Percentiles rank a stretch among this genome's conserved stretches.
Conservation (phyloP, 64 coral and sea anemone genomes). For the Platygyra sinensis region DNA sequence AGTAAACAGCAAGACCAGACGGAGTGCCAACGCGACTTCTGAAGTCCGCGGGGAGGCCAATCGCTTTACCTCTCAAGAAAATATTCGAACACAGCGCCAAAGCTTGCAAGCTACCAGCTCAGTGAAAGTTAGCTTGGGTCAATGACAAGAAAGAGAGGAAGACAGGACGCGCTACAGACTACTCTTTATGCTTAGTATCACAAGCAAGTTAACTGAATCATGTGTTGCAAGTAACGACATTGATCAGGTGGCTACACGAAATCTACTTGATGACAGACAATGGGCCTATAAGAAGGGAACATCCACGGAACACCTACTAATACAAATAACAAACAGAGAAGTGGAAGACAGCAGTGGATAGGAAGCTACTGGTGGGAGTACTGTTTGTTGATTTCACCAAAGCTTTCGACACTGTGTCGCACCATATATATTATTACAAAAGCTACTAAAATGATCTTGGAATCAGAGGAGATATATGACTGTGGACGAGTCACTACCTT, state of each 20-base stretch:
- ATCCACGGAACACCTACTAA: slow-evolving; percentile 42
- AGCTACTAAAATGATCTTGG: slow-evolving; percentile 20
- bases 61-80: not conserved
- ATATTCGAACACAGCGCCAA: not conserved
- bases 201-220: slow-evolving; percentile 26
- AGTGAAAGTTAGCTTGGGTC: slow-evolving; percentile 37
- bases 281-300: no score
- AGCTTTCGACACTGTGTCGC: no score
- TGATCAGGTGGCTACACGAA: slow-evolving; percentile 11
- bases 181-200: slow-evolving; percentile 35
- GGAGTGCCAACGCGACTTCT: slow-evolving; percentile 19
- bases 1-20: slow-evolving; percentile 18
- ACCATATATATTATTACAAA: slow-evolving; percentile 23
- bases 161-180: no score
- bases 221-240: slow-evolving; percentile 34
- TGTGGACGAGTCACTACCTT: slow-evolving; percentile 1
- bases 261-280: slow-evolving; percentile 44
- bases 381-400: slow-evolving; percentile 31
- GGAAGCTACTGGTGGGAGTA: slow-evolving; percentile 24
- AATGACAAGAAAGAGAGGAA: slow-evolving; percentile 33
- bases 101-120: slow-evolving; percentile 43
- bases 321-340: slow-evolving; percentile 34
- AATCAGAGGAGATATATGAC: slow-evolving; percentile 21
- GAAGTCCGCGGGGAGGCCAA: not conserved
- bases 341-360: slow-evolving; percentile 20